These are phyloP conservation scores for Loripinus fragilis DNA, from an alignment of 2,888 invertebrate species.

Conservation along the genomic window DNA sequence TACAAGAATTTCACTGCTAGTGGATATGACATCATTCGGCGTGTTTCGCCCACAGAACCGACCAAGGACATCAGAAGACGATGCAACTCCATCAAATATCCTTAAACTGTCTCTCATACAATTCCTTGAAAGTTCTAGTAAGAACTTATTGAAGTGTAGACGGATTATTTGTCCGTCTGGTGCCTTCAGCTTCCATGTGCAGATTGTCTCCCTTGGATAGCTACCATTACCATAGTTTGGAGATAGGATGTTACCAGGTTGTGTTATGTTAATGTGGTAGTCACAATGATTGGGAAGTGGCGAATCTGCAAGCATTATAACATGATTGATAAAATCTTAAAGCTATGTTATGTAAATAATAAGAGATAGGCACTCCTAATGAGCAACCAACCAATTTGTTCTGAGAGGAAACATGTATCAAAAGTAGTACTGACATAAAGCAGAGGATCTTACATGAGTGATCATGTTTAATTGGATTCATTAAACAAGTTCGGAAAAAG, in stretches of 20 bases:
- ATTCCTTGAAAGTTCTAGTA: slow-evolving; percentile 46
- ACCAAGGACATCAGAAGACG: slow-evolving; percentile 46
- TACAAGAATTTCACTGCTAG: slow-evolving; percentile 59
- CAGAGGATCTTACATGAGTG: too few species aligned
- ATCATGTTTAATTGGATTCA: too few species aligned
- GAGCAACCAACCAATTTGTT: too few species aligned
- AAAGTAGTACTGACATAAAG: too few species aligned
- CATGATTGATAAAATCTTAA: too few species aligned
- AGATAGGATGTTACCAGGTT: slow-evolving; percentile 30
- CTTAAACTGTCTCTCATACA: slow-evolving; percentile 59
- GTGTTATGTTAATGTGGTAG: slow-evolving; percentile 30
- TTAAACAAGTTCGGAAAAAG: too few species aligned
- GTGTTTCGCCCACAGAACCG: slow-evolving; percentile 64
- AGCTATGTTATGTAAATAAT: too few species aligned
- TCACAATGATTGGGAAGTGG: slow-evolving; percentile 16
- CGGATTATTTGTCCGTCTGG: slow-evolving; percentile 64
- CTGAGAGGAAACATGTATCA: too few species aligned
- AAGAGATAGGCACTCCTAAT: too few species aligned
- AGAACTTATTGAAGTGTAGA: slow-evolving; percentile 61
- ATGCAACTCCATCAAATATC: slow-evolving; percentile 52
- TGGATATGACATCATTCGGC: slow-evolving; percentile 64
- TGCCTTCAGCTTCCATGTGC: slow-evolving; percentile 69
- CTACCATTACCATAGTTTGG: slow-evolving; percentile 45
- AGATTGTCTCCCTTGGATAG: slow-evolving; percentile 68
- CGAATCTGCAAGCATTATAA: too few species aligned